phyloP scores from a whole-genome alignment of 2,888 invertebrate species.

The Trichogramma dendrolimi region DNA sequence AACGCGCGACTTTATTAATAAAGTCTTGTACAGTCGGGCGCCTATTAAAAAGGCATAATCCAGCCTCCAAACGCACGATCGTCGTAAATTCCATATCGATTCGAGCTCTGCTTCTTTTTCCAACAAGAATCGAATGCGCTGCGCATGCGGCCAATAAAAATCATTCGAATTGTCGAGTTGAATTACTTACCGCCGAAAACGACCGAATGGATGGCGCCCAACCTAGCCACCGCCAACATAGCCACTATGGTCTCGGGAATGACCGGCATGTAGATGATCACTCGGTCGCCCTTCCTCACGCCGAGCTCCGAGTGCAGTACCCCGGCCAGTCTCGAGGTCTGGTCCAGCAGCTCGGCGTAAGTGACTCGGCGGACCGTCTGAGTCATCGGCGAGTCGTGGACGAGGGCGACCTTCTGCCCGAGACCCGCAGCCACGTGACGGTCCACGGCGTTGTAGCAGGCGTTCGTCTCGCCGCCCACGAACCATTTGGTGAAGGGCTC shows the following conservation, averaged over 20 bases:
- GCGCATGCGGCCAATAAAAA: too few relatives aligned
- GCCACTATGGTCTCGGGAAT: constrained; percentile 86
- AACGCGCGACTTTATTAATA: too few relatives aligned
- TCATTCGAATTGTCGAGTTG: too few relatives aligned
- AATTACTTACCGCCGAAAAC: constrained; percentile 78
- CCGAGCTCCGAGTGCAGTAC: constrained; percentile 73
- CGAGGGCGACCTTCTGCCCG: constrained; percentile 77
- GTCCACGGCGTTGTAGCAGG: constrained; percentile 89
- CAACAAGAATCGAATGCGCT: neutral
- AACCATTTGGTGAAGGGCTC: constrained; percentile 90
- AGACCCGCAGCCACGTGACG: constrained; percentile 78
- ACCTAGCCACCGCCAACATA: constrained; percentile 80
- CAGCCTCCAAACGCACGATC: too few relatives aligned
- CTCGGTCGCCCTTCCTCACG: constrained; percentile 76
- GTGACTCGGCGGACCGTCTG: constrained; percentile 72
- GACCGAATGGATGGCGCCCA: constrained; percentile 90
- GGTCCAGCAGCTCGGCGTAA: constrained; percentile 74
- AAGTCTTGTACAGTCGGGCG: too few relatives aligned
- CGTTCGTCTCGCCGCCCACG: constrained; percentile 85
- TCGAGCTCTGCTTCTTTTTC: too few relatives aligned
- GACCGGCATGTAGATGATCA: constrained; percentile 92
- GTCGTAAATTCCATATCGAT: too few relatives aligned
- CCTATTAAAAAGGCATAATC: too few relatives aligned
- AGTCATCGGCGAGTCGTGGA: constrained; percentile 88
- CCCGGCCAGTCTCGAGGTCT: constrained; percentile 77